Conservation (phyloP, 64 coral and sea anemone species). For the Stichodactyla mertensii region DNA sequence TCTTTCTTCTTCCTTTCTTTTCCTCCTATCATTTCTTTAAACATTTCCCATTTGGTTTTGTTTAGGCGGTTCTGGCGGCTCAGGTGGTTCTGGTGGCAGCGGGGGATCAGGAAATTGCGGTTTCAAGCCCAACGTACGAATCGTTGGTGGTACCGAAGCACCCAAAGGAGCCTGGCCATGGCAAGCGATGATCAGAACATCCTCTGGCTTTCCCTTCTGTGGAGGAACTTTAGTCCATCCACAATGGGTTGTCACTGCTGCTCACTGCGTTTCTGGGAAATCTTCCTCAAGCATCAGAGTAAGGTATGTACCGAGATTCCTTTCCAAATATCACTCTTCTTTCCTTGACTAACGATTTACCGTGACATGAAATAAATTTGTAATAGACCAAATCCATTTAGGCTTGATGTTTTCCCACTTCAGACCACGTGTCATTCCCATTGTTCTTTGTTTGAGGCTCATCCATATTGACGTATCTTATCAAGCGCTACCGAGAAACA, state of each 20-base stretch:
- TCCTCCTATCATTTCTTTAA: neutral
- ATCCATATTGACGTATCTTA: too few species aligned
- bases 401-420: too few species aligned
- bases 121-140: slow-evolving; percentile 32
- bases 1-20: neutral
- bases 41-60: neutral
- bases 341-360: too few species aligned
- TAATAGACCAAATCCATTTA: too few species aligned
- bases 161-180: slow-evolving; percentile 66
- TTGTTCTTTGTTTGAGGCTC: too few species aligned
- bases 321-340: too few species aligned
- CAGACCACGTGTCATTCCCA: too few species aligned
- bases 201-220: slow-evolving; percentile 45
- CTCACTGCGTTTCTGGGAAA: slow-evolving; percentile 13
- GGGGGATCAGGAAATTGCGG: slow-evolving; percentile 33
- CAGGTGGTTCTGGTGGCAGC: slow-evolving; percentile 8
- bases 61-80: neutral
- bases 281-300: neutral
- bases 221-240: slow-evolving; percentile 63
- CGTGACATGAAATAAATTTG: too few species aligned
- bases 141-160: slow-evolving; percentile 63
- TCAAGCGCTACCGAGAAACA: too few species aligned
- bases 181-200: slow-evolving; percentile 45
- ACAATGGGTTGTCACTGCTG: slow-evolving; percentile 58
- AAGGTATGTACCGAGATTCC: neutral